phyloP scores from a whole-genome alignment of 2,888 invertebrate genomes.

The Clanis bilineata region DNA sequence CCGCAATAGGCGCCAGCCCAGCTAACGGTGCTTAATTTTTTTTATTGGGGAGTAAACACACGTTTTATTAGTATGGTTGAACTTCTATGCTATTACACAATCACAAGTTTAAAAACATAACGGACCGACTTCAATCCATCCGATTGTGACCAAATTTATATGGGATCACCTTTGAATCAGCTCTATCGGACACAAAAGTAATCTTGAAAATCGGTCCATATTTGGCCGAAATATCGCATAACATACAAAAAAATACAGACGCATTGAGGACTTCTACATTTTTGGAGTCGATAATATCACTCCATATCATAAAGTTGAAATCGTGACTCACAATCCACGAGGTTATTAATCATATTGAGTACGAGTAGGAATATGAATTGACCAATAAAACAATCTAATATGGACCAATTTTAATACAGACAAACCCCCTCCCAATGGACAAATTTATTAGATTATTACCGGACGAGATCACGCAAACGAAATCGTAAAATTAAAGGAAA shows the following conservation, averaged over 20 bases:
- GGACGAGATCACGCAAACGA: conserved; percentile 79
- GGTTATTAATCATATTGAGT: conserved; percentile 4
- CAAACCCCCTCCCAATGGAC: conserved; percentile 71
- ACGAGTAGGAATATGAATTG: conserved; percentile 35
- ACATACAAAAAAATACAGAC: too few relatives aligned
- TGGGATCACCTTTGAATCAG: too few relatives aligned
- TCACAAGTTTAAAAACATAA: too few relatives aligned
- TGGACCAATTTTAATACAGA: conserved; percentile 58
- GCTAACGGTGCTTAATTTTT: not conserved
- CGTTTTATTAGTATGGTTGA: too few relatives aligned
- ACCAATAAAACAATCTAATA: conserved; percentile 66
- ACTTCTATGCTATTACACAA: too few relatives aligned
- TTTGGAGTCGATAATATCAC: not conserved
- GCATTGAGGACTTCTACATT: too few relatives aligned
- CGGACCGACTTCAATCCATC: too few relatives aligned
- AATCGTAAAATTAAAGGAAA: conserved; percentile 79
- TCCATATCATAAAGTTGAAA: not conserved
- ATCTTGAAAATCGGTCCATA: too few relatives aligned
- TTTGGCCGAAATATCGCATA: too few relatives aligned
- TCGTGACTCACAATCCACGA: not conserved
- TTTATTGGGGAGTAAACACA: not conserved
- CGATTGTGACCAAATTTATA: too few relatives aligned
- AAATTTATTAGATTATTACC: conserved; percentile 77
- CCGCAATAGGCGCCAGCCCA: conserved; percentile 19
- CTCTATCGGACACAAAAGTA: too few relatives aligned